Evolutionary conservation across 2,797 vertebrate species (phyloP).

Genomic region (Karalla daura): DNA sequence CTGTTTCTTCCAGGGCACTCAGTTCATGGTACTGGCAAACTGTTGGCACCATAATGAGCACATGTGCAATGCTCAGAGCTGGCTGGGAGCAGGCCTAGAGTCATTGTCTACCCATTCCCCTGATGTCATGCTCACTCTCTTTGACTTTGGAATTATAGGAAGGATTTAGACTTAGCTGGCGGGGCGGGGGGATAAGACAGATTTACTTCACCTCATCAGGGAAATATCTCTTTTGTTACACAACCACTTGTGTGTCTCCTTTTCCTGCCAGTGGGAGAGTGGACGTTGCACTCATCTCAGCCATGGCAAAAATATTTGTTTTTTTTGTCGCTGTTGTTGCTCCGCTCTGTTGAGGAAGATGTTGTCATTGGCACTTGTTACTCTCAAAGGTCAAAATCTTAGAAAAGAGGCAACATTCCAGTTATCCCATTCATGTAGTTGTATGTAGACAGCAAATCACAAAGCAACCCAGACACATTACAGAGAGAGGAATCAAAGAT

Average conservation of each 20-base stretch:
- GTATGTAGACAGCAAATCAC: conserved; percentile 15
- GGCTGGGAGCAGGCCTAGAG: conserved; percentile 34
- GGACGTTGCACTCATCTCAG: conserved; percentile 29
- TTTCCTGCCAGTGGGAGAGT: conserved; percentile 48
- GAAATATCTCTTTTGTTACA: conserved; percentile 56
- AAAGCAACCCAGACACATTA: conserved; percentile 10
- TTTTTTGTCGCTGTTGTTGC: conserved; percentile 39
- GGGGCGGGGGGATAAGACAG: conserved; percentile 57
- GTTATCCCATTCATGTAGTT: conserved; percentile 16
- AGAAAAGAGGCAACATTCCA: conserved; percentile 25
- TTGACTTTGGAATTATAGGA: conserved; percentile 62
- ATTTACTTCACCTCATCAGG: conserved; percentile 71
- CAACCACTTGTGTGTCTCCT: conserved; percentile 53
- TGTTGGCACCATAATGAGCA: conserved; percentile 48
- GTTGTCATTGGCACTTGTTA: conserved; percentile 42
- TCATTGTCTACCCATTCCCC: conserved; percentile 46
- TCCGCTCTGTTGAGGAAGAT: conserved; percentile 23
- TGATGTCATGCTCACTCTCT: conserved; percentile 53
- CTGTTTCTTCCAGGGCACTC: conserved; percentile 49
- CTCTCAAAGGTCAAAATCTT: conserved; percentile 55
- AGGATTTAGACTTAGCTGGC: conserved; percentile 62
- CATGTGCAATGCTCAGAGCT: conserved; percentile 32
- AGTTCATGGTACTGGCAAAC: conserved; percentile 41
- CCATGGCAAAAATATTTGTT: conserved; percentile 20
- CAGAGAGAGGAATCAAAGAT: background rate